These are phyloP conservation scores for Hetaerina americana DNA, from an alignment of 1,140 invertebrate genomes.

Conservation along the genomic window DNA sequence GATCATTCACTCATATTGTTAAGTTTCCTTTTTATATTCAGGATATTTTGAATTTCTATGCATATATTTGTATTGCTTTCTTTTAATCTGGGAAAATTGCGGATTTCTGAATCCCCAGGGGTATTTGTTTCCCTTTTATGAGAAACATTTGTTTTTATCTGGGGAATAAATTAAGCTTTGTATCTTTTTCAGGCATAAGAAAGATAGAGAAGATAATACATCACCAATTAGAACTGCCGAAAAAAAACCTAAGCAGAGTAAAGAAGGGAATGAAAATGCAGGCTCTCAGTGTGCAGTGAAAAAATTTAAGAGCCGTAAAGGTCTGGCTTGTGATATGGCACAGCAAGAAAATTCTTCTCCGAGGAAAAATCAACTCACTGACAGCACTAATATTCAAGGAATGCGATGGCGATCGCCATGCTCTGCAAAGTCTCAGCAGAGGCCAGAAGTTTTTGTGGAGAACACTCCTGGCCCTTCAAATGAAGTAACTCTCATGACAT, in stretches of 20 bases:
- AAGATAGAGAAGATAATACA: not conserved
- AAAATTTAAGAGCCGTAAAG: slow-evolving; percentile 20
- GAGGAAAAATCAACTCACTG: slow-evolving; percentile 10
- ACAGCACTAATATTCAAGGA: slow-evolving; percentile 1
- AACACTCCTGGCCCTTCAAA: not conserved
- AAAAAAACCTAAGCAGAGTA: not conserved
- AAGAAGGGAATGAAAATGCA: not conserved
- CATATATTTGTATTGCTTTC: too few relatives aligned
- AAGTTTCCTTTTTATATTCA: too few relatives aligned
- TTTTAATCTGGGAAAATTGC: too few relatives aligned
- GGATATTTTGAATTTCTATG: too few relatives aligned
- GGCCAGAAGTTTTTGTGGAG: not conserved
- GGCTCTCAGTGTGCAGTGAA: slow-evolving; percentile 11
- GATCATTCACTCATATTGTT: too few relatives aligned
- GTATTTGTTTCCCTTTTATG: too few relatives aligned
- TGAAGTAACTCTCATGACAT: not conserved
- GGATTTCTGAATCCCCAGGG: too few relatives aligned
- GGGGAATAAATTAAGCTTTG: too few relatives aligned
- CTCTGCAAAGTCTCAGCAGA: not conserved
- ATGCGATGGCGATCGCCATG: not conserved
- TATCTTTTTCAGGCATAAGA: not conserved
- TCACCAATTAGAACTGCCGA: not conserved
- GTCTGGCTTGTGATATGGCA: slow-evolving; percentile 19
- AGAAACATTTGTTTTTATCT: too few relatives aligned
- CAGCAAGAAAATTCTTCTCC: slow-evolving; percentile 18